Percentiles rank a stretch among this genome's conserved stretches.
Conservation (phyloP, 2,888 invertebrate species). For the Dasysyrphus tricinctus region DNA sequence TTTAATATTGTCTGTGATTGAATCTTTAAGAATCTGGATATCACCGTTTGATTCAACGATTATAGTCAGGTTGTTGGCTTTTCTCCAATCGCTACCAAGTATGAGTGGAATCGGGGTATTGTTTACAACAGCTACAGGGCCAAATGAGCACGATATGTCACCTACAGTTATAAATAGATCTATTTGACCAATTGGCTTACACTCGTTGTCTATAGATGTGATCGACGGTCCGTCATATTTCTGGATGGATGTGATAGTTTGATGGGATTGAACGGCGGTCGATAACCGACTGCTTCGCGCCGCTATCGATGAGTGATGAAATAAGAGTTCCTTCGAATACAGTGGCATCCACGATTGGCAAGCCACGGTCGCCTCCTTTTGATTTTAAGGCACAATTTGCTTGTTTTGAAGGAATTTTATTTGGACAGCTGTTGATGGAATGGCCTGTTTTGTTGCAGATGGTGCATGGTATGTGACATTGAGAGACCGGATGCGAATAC, state of each 20-base stretch:
- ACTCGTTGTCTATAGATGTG: constrained; percentile 13
- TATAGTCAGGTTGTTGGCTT: too few species aligned
- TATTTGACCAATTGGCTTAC: constrained; percentile 20
- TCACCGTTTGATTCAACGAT: constrained; percentile 18
- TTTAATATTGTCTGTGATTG: not conserved
- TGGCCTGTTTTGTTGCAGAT: too few species aligned
- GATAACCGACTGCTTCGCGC: not conserved
- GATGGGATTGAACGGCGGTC: not conserved
- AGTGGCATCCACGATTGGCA: not conserved
- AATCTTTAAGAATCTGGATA: constrained; percentile 20
- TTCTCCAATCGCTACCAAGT: too few species aligned
- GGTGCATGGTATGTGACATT: too few species aligned
- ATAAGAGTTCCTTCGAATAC: not conserved
- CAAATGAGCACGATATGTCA: not conserved
- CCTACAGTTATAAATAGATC: constrained; percentile 22
- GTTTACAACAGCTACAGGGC: too few species aligned
- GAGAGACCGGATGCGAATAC: too few species aligned
- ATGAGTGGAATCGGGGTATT: too few species aligned
- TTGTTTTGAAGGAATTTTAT: not conserved
- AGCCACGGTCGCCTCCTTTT: not conserved
- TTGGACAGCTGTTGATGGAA: too few species aligned
- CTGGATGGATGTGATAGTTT: not conserved
- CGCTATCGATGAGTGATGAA: constrained; percentile 8
- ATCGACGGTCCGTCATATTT: not conserved
- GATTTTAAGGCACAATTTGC: not conserved